Conservation (phyloP, 2,888 invertebrate genomes). For the Lithophane semibrunnea region DNA sequence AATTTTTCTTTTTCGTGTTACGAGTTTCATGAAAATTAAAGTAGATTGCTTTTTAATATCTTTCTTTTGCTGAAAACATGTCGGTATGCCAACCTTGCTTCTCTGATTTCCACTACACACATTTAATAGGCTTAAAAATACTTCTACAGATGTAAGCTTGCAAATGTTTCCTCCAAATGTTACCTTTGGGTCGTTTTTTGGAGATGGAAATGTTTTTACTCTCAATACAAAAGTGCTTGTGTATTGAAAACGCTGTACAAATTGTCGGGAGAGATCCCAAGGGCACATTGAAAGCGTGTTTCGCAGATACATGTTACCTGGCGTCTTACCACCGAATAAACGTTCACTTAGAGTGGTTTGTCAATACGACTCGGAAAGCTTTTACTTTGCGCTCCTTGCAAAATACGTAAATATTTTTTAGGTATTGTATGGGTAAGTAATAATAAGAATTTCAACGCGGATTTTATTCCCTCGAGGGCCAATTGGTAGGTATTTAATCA, state of each 20-base stretch:
- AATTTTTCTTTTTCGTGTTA: conserved; percentile 68
- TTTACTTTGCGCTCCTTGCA: conserved; percentile 74
- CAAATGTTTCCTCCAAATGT: conserved; percentile 58
- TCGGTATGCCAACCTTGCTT: conserved; percentile 38
- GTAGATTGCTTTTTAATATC: conserved; percentile 70
- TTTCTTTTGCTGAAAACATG: conserved; percentile 54
- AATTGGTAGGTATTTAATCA: conserved; percentile 27
- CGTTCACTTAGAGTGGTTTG: conserved; percentile 80
- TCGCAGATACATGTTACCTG: conserved; percentile 71
- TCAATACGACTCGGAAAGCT: conserved; percentile 80
- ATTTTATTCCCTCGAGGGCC: conserved; percentile 7
- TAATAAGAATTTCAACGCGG: conserved; percentile 29
- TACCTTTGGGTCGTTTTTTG: conserved; percentile 66
- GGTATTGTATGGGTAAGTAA: conserved; percentile 21
- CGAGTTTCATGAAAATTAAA: conserved; percentile 71
- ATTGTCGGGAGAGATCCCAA: conserved; percentile 70
- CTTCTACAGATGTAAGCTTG: conserved; percentile 29
- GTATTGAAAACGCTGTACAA: conserved; percentile 70
- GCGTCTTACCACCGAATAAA: conserved; percentile 77
- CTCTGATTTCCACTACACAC: conserved; percentile 9
- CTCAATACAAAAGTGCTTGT: conserved; percentile 70
- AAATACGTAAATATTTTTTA: conserved; percentile 56
- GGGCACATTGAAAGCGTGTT: conserved; percentile 74
- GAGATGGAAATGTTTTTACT: conserved; percentile 69
- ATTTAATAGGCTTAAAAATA: conserved; percentile 26